phyloP scores from a whole-genome alignment of 2,888 invertebrate genomes.

The Drepanosiphum platanoidis region DNA sequence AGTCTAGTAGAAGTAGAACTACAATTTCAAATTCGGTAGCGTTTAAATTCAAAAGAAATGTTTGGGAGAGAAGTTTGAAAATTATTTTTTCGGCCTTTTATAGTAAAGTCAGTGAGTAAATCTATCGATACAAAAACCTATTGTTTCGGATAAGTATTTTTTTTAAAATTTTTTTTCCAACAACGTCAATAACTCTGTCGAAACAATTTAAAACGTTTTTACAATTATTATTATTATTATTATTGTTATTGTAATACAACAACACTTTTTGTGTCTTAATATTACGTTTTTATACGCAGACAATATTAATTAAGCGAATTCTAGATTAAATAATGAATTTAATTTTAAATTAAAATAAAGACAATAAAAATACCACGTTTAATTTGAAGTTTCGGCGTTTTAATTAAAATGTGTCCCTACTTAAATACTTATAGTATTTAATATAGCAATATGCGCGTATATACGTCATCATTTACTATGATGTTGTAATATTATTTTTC shows the following conservation, averaged over 20 bases:
- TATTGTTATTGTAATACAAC: neutral
- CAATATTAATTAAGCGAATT: constrained; percentile 5
- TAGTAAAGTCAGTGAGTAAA: too few relatives aligned
- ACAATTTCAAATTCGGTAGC: too few relatives aligned
- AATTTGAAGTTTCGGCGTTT: constrained; percentile 10
- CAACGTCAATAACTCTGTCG: neutral
- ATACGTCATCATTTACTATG: neutral
- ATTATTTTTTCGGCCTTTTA: too few relatives aligned
- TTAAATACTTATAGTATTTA: neutral
- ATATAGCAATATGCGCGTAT: neutral
- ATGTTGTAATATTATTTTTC: too few relatives aligned
- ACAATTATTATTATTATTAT: neutral
- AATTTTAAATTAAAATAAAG: constrained; percentile 16
- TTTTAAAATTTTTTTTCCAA: too few relatives aligned
- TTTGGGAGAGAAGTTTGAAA: too few relatives aligned
- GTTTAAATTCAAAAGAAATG: too few relatives aligned
- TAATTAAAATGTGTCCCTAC: constrained; percentile 25
- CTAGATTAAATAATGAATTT: constrained; percentile 32
- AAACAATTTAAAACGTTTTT: constrained; percentile 11
- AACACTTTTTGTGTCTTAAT: constrained; percentile 3
- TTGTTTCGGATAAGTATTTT: too few relatives aligned
- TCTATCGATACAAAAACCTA: too few relatives aligned
- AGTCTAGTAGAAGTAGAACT: too few relatives aligned
- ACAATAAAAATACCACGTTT: neutral
- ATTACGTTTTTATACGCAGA: neutral